Base-by-base conservation (phyloP, 2,797 vertebrate genomes). In the Eupleurogrammus muticus region DNA sequence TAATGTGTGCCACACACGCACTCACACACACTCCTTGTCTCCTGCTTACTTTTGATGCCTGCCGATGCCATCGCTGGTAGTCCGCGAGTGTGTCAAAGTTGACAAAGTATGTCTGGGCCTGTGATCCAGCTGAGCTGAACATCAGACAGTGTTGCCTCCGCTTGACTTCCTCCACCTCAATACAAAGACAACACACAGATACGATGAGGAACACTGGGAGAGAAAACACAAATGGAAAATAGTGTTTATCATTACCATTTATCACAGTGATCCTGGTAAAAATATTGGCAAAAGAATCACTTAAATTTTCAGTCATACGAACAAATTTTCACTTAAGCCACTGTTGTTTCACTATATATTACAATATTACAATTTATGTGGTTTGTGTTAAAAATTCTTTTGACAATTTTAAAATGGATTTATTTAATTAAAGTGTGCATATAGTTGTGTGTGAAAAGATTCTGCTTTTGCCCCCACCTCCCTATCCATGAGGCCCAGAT, bases 21-120 rank as follows among this genome's bases (percentile, higher is more conserved):
- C 2, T 4, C 23, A 65, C 60, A 66, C 57, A 49, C 49, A 42
- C 36, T 5, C 50, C 56, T 56, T 46, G 54, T 59, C 20, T 80
- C 42, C 53, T 35, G 48, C 94, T 96, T 93, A 99, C 97, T 92
- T 97, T 97, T 75, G 96, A 96, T 0, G 97, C 97, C 44, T 98
- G 96, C 20, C 97, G 96, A 63, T 97, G 93, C 97, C 97, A 99
- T 44, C 97, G 92, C 88, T 97, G 97, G 84, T 93, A 97, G 79
- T 99, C 96, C 0, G 94, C 84, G 49, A 96, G 88, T 0, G 96
- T 96, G 90, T 97, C 96, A 67, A 98, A 99, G 92, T 96, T 97
- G 70, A 99, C 80, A 1, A 96, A 97, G 91, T 98, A 99, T 0
- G 97, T 98, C 73, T 97, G 97, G 50, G 95, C 96, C 71, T 97